Base-by-base conservation (phyloP, 1,140 invertebrate species). In the Brachionus rotundiformis region DNA sequence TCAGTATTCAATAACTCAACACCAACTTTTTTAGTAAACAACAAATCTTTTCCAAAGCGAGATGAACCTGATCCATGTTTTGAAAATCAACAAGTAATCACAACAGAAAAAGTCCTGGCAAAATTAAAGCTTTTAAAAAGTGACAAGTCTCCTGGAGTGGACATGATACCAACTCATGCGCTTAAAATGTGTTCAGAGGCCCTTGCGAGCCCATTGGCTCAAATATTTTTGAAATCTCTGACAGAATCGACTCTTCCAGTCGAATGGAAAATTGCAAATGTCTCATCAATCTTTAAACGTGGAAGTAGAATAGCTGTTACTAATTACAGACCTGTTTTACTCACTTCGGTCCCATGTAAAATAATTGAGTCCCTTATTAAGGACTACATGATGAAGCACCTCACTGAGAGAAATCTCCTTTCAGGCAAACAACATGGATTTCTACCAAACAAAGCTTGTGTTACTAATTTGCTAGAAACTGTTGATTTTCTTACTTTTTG, bases 51-150 rank as follows among this genome's bases (percentile, higher is more conserved):
- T 47, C 44, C 5, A n/a, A 47, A 47, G 44, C 44, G 2, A 47
- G 44, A 7, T 47, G 44, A 47, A 47, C 5, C 44, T 47, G 44
- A 47, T 47, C 44, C 44, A 47, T 47, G 10, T 13, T 47, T 47
- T 47, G 44, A 47, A 47, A 47, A 47, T 47, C 44, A 47, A 47
- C 44, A 47, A 47, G 44, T 47, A 47, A 47, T 47, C 44, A 47
- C 44, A 47, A 47, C 1, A 47, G 44, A 47, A 47, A 47, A 47
- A 47, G 44, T 47, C n/a, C 44, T 47, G 44, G 44, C 44, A 47
- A 47, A 47, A 47, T 47, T 47, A 47, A 47, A 16, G 44, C 44
- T n/a, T n/a, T n/a, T n/a, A n/a, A n/a, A n/a, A n/a, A n/a, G n/a
- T 36, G 33, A 8, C 33, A 36, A 36, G 33, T 36, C 44, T 47